Evolutionary conservation across 2,797 vertebrate genomes (phyloP).

Genomic region (Peromyscus aztecus): DNA sequence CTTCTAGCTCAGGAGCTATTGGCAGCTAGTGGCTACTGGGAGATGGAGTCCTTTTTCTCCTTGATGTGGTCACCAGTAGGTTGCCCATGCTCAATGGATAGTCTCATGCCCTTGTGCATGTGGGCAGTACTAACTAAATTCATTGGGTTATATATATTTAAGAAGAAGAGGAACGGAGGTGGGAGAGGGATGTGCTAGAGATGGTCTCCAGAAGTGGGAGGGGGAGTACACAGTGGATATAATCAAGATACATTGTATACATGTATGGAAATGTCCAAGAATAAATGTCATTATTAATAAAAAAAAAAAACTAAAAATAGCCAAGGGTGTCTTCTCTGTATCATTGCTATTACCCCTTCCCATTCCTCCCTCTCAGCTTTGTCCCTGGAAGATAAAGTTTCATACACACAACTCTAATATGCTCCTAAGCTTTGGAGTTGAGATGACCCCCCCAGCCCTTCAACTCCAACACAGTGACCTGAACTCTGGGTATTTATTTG

Average conservation of each 20-base stretch:
- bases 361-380: background rate
- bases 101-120: background rate
- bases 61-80: background rate
- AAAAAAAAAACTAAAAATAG: background rate
- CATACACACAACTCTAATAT: background rate
- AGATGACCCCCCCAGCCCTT: background rate
- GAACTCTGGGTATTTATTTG: constrained; percentile 62
- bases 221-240: background rate
- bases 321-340: background rate
- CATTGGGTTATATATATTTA: background rate
- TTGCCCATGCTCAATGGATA: background rate
- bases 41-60: background rate
- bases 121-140: background rate
- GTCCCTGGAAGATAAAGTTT: background rate
- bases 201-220: background rate
- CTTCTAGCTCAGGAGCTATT: background rate
- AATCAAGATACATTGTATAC: background rate
- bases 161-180: background rate
- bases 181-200: background rate
- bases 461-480: constrained; percentile 26
- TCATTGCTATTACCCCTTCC: background rate
- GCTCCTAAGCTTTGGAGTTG: constrained; percentile 40
- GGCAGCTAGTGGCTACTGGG: background rate
- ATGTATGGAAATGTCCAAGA: background rate
- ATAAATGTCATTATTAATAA: background rate